Conservation (phyloP, 2,888 invertebrate genomes). For the Eutolmus rufibarbis region DNA sequence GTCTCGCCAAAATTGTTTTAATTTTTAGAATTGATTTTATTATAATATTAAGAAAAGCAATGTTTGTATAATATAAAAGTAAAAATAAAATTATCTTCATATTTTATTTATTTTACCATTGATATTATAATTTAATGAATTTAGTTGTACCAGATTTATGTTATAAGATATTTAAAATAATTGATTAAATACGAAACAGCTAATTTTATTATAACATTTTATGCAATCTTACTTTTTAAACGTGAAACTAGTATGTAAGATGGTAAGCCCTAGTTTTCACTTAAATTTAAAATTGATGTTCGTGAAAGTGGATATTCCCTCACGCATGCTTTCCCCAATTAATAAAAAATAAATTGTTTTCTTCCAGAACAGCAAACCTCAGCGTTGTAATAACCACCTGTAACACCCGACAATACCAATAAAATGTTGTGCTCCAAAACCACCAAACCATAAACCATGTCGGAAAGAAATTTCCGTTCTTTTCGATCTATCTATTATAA, state of each 20-base stretch:
- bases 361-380: background rate
- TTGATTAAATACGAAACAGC: background rate
- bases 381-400: background rate
- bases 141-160: too few relatives aligned
- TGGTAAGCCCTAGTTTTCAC: background rate
- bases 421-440: background rate
- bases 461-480: background rate
- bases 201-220: background rate
- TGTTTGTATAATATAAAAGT: too few relatives aligned
- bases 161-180: background rate
- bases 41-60: too few relatives aligned
- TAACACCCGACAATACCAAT: background rate
- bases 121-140: too few relatives aligned
- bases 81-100: too few relatives aligned
- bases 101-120: too few relatives aligned
- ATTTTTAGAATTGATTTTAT: too few relatives aligned
- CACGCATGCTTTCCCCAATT: background rate
- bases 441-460: slow-evolving; percentile 11
- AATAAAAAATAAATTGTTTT: background rate
- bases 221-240: background rate
- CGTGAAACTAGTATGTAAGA: background rate
- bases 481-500: background rate
- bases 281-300: background rate
- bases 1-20: too few relatives aligned
- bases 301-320: background rate